phyloP scores from a whole-genome alignment of 2,797 vertebrate species.

The Phoebastria nigripes region DNA sequence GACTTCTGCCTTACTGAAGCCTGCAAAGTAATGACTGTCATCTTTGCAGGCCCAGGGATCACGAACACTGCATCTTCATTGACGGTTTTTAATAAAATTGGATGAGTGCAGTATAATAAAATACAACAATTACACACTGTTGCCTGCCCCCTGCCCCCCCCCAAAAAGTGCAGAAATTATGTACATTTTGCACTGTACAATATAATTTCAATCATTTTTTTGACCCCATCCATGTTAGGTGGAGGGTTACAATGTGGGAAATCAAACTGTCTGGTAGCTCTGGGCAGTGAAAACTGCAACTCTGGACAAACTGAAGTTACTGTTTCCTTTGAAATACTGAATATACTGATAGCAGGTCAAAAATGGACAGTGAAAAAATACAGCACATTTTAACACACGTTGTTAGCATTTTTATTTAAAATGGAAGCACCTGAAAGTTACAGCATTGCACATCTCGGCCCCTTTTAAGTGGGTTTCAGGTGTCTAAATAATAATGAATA shows the following conservation, averaged over 20 bases:
- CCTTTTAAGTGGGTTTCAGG: neutral
- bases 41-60: neutral
- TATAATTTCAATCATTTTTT: neutral
- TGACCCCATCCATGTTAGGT: neutral
- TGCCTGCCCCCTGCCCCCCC: accelerated
- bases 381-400: neutral
- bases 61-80: accelerated
- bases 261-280: neutral
- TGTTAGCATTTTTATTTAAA: neutral
- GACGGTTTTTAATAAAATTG: neutral
- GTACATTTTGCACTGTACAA: neutral
- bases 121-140: neutral
- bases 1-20: neutral
- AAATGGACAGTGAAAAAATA: neutral
- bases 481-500: neutral
- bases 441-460: neutral
- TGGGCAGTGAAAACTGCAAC: neutral
- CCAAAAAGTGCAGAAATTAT: neutral
- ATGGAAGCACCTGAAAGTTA: neutral
- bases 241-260: neutral
- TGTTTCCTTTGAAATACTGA: neutral
- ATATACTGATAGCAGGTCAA: neutral
- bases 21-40: neutral
- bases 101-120: neutral
- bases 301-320: neutral